Percentiles rank a stretch among this genome's conserved stretches.
Evolutionary conservation across 1,140 invertebrate species (phyloP).

Genomic region (Palaemon carinicauda): DNA sequence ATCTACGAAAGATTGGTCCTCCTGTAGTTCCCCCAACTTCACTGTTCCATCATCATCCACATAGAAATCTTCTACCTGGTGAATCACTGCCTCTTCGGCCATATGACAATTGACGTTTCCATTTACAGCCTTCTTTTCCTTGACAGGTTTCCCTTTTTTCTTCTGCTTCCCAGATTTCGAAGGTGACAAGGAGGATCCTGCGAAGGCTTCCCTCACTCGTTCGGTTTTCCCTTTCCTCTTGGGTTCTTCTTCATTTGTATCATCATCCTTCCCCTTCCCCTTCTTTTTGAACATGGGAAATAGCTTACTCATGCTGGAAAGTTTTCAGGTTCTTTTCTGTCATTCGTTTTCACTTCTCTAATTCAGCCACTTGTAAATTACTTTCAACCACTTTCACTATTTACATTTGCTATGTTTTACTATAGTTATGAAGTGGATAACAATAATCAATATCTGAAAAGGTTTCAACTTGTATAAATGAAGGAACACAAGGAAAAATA

Average conservation of each 20-base stretch:
- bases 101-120: neutral
- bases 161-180: slow-evolving; percentile 9
- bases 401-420: no score
- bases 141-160: neutral
- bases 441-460: no score
- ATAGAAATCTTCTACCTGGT: neutral
- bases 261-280: neutral
- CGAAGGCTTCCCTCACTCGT: neutral
- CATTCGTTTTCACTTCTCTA: neutral
- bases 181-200: no score
- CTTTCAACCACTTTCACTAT: neutral
- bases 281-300: slow-evolving; percentile 36
- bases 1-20: no score
- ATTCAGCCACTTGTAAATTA: neutral
- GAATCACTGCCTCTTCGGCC: neutral
- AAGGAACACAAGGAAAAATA: no score
- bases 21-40: neutral
- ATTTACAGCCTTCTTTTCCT: neutral
- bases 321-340: no score
- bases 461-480: no score
- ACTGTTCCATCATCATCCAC: slow-evolving; percentile 1
- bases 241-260: neutral
- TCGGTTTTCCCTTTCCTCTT: neutral
- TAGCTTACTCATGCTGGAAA: slow-evolving; percentile 32
- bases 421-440: no score